Percentiles rank a stretch among this genome's conserved stretches.
Conservation (phyloP, 2,888 invertebrate species). For the Xestia rhomboidea region DNA sequence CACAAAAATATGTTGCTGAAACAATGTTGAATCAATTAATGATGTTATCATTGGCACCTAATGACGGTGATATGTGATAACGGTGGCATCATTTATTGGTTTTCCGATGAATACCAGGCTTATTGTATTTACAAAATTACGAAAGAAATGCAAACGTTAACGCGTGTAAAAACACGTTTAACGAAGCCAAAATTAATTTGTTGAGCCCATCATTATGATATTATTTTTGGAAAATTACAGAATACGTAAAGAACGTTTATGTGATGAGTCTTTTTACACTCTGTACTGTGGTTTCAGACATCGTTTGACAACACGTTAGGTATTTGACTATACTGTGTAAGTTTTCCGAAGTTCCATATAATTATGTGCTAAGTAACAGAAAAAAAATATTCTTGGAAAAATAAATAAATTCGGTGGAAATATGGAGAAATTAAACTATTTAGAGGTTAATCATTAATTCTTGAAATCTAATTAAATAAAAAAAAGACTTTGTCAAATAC, state of each 20-base stretch:
- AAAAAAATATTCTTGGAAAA: neutral
- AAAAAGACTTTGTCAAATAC: neutral
- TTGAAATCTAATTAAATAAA: neutral
- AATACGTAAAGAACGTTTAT: neutral
- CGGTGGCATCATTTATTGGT: neutral
- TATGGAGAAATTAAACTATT: neutral
- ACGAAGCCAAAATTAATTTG: neutral
- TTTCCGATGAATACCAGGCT: neutral
- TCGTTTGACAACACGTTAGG: neutral
- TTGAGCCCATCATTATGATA: neutral
- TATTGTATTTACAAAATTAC: neutral
- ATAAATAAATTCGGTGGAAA: conserved; percentile 13
- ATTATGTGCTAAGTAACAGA: neutral
- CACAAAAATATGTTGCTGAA: neutral
- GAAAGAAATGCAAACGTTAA: neutral
- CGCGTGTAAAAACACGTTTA: neutral
- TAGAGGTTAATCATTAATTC: neutral
- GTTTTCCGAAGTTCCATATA: neutral
- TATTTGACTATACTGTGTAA: neutral
- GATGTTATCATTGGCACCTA: neutral
- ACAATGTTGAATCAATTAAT: neutral
- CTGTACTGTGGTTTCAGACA: neutral
- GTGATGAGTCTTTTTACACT: neutral
- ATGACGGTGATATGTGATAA: neutral
- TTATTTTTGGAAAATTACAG: neutral